Percentiles rank a stretch among this genome's conserved stretches.
phyloP scores from a whole-genome alignment of 1,140 invertebrate genomes.

The Eumeta japonica region DNA sequence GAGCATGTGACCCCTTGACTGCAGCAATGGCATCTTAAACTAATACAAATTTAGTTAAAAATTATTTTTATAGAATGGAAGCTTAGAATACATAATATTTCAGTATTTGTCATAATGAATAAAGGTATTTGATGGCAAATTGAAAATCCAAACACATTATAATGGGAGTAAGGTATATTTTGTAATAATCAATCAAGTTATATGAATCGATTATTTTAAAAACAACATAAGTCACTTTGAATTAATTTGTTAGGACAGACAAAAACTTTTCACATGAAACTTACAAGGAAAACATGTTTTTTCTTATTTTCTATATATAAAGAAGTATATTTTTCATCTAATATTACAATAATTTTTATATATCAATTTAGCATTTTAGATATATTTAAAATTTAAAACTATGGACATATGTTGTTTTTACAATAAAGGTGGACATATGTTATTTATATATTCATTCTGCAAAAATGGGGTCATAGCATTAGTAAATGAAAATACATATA shows the following conservation, averaged over 20 bases:
- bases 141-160: no score
- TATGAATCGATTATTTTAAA: slow-evolving; percentile 1
- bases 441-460: neutral
- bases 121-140: no score
- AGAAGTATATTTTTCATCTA: neutral
- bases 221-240: no score
- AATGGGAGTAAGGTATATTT: no score
- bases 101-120: no score
- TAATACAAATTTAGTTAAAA: no score
- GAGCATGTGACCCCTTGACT: no score
- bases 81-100: no score
- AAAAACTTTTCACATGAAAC: neutral
- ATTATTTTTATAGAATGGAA: no score
- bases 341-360: neutral
- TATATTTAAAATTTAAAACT: neutral
- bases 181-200: no score
- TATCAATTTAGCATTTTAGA: neutral
- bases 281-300: neutral
- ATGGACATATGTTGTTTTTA: neutral
- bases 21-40: no score
- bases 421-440: neutral
- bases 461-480: no score
- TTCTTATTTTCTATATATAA: neutral
- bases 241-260: neutral
- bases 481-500: neutral